Conservation (phyloP, 2,888 invertebrate species). For the Colostygia pectinataria region DNA sequence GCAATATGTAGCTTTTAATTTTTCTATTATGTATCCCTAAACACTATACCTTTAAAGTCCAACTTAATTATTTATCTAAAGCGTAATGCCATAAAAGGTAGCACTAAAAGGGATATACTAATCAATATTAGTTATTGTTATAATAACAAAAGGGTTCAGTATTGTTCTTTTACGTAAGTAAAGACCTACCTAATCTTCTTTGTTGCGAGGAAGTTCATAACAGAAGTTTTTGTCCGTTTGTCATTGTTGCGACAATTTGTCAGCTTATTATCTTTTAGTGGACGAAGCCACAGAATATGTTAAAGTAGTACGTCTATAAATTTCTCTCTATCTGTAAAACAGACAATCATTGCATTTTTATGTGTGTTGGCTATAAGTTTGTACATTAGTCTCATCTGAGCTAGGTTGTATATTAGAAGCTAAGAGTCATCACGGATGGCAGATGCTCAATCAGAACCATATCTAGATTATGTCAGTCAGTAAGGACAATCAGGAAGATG, state of each 20-base stretch:
- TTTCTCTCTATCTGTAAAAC: neutral
- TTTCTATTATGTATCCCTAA: too few species aligned
- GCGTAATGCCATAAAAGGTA: slow-evolving; percentile 46
- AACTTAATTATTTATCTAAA: slow-evolving; percentile 36
- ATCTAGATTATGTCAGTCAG: too few species aligned
- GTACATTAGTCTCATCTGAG: too few species aligned
- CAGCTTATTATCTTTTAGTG: slow-evolving; percentile 75
- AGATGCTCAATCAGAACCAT: too few species aligned
- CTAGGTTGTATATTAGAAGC: too few species aligned
- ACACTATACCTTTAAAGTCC: too few species aligned
- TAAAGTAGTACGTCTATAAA: neutral
- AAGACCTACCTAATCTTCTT: slow-evolving; percentile 39
- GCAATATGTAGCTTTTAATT: too few species aligned
- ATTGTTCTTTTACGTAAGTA: slow-evolving; percentile 50
- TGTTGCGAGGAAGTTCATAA: slow-evolving; percentile 50
- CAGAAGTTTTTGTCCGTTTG: slow-evolving; percentile 45
- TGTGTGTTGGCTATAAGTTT: too few species aligned
- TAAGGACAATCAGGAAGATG: too few species aligned
- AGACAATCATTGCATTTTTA: too few species aligned
- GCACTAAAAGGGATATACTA: slow-evolving; percentile 38
- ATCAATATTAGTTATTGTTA: slow-evolving; percentile 39
- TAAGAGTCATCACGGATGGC: too few species aligned
- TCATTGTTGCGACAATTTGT: slow-evolving; percentile 74
- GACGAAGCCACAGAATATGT: slow-evolving; percentile 33
- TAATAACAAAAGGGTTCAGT: slow-evolving; percentile 48